phyloP scores from a whole-genome alignment of 53 echinoderm and acorn worm genomes.

The Henricia sp. region DNA sequence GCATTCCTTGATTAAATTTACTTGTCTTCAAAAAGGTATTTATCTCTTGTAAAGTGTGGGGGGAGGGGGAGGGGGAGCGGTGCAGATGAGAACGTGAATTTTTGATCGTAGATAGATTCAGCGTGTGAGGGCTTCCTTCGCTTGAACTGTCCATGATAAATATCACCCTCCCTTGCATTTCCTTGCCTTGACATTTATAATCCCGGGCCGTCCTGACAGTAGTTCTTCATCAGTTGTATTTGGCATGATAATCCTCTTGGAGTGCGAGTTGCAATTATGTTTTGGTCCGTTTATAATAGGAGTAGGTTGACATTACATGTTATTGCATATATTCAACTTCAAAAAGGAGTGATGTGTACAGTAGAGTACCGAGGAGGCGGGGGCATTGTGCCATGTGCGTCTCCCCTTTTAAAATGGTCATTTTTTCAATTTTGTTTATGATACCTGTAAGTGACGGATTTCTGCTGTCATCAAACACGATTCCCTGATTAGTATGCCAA shows the following conservation, averaged over 20 bases:
- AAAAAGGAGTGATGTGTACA: no score
- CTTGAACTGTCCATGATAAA: background rate
- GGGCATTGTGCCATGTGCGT: no score
- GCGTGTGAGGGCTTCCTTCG: no score
- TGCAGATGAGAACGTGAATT: no score
- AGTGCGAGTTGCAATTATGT: conserved; percentile 18
- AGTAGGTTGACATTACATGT: background rate
- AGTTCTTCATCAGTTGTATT: background rate
- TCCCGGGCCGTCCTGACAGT: conserved; percentile 2
- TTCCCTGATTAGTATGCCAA: no score
- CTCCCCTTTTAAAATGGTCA: no score
- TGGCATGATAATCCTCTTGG: background rate
- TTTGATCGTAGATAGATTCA: no score
- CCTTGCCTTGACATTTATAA: conserved; percentile 39
- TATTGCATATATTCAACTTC: background rate
- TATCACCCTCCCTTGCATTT: background rate
- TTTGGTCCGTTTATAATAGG: background rate
- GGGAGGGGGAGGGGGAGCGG: background rate
- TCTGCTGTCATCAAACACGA: no score
- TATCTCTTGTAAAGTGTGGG: background rate
- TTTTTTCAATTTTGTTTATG: no score
- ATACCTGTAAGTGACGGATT: no score
- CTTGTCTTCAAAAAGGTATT: conserved; percentile 27
- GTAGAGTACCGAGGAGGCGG: no score
- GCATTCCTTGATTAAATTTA: conserved; percentile 28